A percentile compares a stretch with the other conserved stretches of the same genome.
These are phyloP conservation scores for Panthera leo DNA, from an alignment of 2,113 vertebrate species.

Conservation along the genomic window DNA sequence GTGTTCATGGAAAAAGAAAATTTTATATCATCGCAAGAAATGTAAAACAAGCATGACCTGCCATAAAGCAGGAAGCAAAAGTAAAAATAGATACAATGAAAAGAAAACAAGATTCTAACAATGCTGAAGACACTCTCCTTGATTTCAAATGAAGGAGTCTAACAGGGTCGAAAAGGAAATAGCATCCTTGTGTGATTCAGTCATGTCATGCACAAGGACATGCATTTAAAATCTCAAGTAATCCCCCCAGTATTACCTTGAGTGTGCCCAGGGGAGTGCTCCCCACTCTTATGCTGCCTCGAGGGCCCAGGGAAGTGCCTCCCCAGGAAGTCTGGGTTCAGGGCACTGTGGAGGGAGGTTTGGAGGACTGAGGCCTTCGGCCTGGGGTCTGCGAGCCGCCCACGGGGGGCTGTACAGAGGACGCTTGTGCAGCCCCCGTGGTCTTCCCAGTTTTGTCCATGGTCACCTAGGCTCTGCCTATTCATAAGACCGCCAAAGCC, in stretches of 20 bases:
- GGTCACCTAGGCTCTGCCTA: not conserved
- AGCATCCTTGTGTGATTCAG: not conserved
- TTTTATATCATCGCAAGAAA: not conserved
- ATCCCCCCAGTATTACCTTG: accelerated
- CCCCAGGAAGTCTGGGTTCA: not conserved
- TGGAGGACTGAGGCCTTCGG: no score
- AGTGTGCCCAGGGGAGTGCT: not conserved
- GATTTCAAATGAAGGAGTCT: not conserved
- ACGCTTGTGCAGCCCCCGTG: accelerated
- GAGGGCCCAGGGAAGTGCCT: not conserved
- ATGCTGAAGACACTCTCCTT: not conserved
- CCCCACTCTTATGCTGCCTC: accelerated
- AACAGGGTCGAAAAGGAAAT: not conserved
- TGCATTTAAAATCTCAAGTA: not conserved
- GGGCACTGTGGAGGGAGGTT: not conserved
- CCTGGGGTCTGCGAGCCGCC: not conserved
- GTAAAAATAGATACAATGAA: not conserved
- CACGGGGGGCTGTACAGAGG: accelerated
- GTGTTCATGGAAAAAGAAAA: not conserved
- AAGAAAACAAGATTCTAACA: not conserved
- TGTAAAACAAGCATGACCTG: not conserved
- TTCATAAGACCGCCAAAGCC: not conserved
- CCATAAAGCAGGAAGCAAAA: not conserved
- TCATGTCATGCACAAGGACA: not conserved
- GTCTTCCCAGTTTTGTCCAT: not conserved